A percentile compares a stretch with the other conserved stretches of the same genome.
phyloP scores from a whole-genome alignment of 2,113 vertebrate genomes.

The Falcunculus frontatus region DNA sequence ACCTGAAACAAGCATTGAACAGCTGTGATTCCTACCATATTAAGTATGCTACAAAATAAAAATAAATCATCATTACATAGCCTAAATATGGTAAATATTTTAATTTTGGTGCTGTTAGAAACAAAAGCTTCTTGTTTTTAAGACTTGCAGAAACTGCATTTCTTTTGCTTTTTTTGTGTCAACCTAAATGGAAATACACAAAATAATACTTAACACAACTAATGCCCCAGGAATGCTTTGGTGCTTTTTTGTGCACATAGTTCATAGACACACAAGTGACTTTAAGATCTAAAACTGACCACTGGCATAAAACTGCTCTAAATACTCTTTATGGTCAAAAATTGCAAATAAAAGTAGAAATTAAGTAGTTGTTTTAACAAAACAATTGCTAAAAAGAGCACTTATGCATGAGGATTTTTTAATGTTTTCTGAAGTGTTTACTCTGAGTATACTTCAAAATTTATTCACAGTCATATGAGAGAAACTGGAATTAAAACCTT shows the following conservation, averaged over 20 bases:
- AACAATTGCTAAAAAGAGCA: background rate
- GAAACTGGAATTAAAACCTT: background rate
- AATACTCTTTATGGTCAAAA: background rate
- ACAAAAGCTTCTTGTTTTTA: background rate
- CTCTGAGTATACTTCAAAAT: background rate
- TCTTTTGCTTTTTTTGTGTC: background rate
- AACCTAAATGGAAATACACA: background rate
- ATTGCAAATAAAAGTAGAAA: background rate
- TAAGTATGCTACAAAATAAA: background rate
- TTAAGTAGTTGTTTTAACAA: background rate
- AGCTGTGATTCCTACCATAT: background rate
- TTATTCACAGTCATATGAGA: background rate
- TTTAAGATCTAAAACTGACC: background rate
- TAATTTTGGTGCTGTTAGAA: background rate
- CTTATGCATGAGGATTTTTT: background rate
- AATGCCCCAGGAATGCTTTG: fast-evolving
- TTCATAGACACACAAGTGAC: background rate
- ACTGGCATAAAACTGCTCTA: background rate
- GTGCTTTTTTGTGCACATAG: background rate
- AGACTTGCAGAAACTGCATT: background rate
- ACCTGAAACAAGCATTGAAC: background rate
- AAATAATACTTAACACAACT: background rate
- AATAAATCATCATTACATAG: background rate
- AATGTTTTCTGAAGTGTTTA: background rate
- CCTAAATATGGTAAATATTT: background rate